These are phyloP conservation scores for Philotrypesis tridentata DNA, from an alignment of 1,140 invertebrate genomes.

Conservation along the genomic window DNA sequence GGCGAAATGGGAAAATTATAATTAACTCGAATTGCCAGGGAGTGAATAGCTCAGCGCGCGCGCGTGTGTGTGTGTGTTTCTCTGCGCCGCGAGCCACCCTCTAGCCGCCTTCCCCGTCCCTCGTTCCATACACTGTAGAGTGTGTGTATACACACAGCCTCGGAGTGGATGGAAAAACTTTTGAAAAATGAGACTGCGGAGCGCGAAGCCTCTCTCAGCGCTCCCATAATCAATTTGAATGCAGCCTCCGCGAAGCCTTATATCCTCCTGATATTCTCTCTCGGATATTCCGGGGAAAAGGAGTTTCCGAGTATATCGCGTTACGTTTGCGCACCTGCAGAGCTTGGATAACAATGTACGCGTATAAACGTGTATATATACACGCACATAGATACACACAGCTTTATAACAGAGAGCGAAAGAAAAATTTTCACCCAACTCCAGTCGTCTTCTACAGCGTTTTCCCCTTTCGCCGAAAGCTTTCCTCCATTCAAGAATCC, in stretches of 20 bases:
- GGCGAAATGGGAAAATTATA: conserved; percentile 34
- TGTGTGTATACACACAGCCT: not conserved
- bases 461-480: not conserved
- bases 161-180: not conserved
- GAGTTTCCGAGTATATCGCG: not conserved
- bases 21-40: conserved; percentile 27
- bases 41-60: not conserved
- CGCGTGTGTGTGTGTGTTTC: not conserved
- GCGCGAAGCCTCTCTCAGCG: not conserved
- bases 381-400: too few species aligned
- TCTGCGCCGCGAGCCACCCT: too few species aligned
- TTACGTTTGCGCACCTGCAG: not conserved
- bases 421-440: not conserved
- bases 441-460: not conserved
- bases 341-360: not conserved
- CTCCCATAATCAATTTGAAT: not conserved
- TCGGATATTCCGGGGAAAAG: not conserved
- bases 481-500: not conserved
- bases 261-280: too few species aligned
- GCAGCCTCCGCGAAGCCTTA: not conserved
- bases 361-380: too few species aligned
- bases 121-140: not conserved
- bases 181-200: not conserved
- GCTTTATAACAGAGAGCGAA: not conserved
- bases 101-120: too few species aligned